Percentiles rank a stretch among this genome's conserved stretches.
phyloP scores from a whole-genome alignment of 2,113 vertebrate genomes.

The Neodontobutis hainanensis region DNA sequence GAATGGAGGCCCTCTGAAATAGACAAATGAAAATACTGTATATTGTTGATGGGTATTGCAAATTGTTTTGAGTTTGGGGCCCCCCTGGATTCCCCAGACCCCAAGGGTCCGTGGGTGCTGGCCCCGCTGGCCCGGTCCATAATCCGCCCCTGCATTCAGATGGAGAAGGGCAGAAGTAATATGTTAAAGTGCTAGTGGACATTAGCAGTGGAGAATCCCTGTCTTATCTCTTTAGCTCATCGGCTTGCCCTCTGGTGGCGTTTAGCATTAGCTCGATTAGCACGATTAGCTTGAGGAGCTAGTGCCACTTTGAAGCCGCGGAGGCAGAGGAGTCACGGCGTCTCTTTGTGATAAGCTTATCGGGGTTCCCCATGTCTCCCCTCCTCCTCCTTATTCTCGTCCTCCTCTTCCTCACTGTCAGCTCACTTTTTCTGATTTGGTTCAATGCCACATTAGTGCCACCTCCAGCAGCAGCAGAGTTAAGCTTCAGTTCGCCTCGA shows the following conservation, averaged over 20 bases:
- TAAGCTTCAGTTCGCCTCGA: not conserved
- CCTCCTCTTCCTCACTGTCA: not conserved
- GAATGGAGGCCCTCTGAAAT: too few species aligned
- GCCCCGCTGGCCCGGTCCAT: too few species aligned
- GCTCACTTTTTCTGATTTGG: not conserved
- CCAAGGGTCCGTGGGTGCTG: too few species aligned
- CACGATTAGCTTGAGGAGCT: constrained; percentile 18
- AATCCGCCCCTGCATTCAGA: too few species aligned
- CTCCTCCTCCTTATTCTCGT: not conserved
- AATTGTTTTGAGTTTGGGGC: too few species aligned
- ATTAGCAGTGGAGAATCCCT: constrained; percentile 20
- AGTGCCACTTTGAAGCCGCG: constrained; percentile 8
- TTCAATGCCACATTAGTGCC: constrained; percentile 18
- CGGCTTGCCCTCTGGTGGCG: constrained; percentile 41
- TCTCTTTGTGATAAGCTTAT: constrained; percentile 47
- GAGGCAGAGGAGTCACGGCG: constrained; percentile 18
- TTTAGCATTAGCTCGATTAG: constrained; percentile 9
- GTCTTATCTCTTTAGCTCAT: constrained; percentile 32
- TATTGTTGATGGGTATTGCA: too few species aligned
- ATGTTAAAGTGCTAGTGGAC: not conserved
- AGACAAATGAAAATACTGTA: too few species aligned
- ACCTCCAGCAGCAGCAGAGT: constrained; percentile 6
- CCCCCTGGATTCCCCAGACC: too few species aligned
- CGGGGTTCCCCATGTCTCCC: constrained; percentile 23
- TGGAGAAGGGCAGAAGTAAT: too few species aligned